phyloP scores from a whole-genome alignment of 2,888 invertebrate species.

The Cryptocephalus primarius region DNA sequence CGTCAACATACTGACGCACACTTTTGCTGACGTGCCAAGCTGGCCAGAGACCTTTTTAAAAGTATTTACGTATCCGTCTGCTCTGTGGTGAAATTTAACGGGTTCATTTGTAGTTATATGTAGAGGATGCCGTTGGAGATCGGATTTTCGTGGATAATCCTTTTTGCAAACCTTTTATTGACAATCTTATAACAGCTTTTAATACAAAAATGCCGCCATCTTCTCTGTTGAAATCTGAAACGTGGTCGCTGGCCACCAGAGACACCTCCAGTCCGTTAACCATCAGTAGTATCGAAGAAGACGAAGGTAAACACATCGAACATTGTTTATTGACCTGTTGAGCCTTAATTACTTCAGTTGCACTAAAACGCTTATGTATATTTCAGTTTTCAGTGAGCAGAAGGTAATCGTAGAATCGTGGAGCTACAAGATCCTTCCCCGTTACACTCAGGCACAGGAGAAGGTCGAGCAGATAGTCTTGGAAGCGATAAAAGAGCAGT shows the following conservation, averaged over 20 bases:
- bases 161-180: constrained; percentile 82
- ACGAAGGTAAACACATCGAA: constrained; percentile 36
- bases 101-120: constrained; percentile 55
- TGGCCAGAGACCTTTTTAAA: constrained; percentile 92
- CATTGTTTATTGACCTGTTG: not conserved
- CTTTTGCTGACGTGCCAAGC: constrained; percentile 67
- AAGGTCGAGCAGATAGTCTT: constrained; percentile 69
- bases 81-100: constrained; percentile 1
- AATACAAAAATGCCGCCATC: constrained; percentile 68
- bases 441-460: constrained; percentile 53
- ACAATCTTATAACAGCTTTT: constrained; percentile 81
- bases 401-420: constrained; percentile 35
- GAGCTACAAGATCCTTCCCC: constrained; percentile 41
- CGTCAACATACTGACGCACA: constrained; percentile 72
- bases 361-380: no score
- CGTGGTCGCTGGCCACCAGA: constrained; percentile 39
- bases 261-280: constrained; percentile 37
- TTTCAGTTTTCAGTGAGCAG: constrained; percentile 34
- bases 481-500: constrained; percentile 80
- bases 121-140: constrained; percentile 91
- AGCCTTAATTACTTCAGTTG: no score
- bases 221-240: constrained; percentile 55
- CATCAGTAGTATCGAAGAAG: constrained; percentile 46
- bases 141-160: constrained; percentile 89
- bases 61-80: constrained; percentile 37